phyloP scores from a whole-genome alignment of 92 coral and sea anemone species.

The Phenganax stokvisi region DNA sequence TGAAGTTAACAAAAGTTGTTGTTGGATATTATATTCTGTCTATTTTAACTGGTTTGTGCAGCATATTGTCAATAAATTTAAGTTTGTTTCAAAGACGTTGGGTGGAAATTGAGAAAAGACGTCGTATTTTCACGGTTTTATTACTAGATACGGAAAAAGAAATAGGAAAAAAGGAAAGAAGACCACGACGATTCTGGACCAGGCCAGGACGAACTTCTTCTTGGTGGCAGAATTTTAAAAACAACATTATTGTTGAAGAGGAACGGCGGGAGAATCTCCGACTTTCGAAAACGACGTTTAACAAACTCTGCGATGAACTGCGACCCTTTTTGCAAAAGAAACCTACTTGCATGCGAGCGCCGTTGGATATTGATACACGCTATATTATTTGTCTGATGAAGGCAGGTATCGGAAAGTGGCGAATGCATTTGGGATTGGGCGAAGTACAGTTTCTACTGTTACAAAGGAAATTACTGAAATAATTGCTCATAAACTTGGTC shows the following conservation, averaged over 20 bases:
- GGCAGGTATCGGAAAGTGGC: constrained; percentile 43
- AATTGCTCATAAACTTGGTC: neutral
- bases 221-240: constrained; percentile 44
- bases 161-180: too few species aligned
- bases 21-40: too few species aligned
- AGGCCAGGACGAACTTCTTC: constrained; percentile 41
- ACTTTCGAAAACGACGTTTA: constrained; percentile 12
- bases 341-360: constrained; percentile 46
- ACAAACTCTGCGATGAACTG: constrained; percentile 9
- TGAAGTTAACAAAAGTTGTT: too few species aligned
- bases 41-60: too few species aligned
- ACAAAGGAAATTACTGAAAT: neutral
- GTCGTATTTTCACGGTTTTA: too few species aligned
- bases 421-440: constrained; percentile 46
- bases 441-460: neutral
- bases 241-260: constrained; percentile 7
- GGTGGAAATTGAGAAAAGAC: too few species aligned
- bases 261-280: constrained; percentile 28
- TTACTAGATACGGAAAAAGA: too few species aligned
- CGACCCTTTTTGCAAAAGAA: constrained; percentile 13
- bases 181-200: neutral
- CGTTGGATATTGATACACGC: constrained; percentile 37
- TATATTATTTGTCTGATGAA: constrained; percentile 51
- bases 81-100: too few species aligned
- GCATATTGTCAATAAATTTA: too few species aligned